A percentile compares a stretch with the other conserved stretches of the same genome.
Evolutionary conservation across 2,113 vertebrate species (phyloP).

Genomic region (Anguilla japonica): DNA sequence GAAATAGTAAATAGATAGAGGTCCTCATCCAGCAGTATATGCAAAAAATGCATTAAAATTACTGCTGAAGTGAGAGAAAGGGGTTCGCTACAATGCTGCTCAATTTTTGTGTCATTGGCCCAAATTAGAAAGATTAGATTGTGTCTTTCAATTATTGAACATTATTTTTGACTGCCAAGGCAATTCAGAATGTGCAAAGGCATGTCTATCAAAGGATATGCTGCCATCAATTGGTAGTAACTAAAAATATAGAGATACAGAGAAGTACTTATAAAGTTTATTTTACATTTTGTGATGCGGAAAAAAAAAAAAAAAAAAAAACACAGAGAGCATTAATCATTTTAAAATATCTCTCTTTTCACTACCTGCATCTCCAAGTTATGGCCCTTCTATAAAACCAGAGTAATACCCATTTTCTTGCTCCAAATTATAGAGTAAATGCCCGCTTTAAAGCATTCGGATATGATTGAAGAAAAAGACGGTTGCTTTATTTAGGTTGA

Average conservation of each 20-base stretch:
- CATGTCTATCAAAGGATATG: not conserved
- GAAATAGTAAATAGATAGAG: too few relatives aligned
- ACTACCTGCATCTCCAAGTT: not conserved
- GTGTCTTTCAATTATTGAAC: too few relatives aligned
- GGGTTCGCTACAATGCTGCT: too few relatives aligned
- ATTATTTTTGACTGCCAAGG: not conserved
- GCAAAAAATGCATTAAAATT: too few relatives aligned
- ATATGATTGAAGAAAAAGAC: not conserved
- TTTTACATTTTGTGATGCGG: not conserved
- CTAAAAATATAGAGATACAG: not conserved
- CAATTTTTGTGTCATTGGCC: too few relatives aligned
- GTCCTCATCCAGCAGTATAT: too few relatives aligned
- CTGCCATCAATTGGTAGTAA: not conserved
- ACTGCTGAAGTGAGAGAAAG: too few relatives aligned
- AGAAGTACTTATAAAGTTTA: not conserved
- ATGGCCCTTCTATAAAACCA: not conserved
- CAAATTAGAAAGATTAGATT: too few relatives aligned
- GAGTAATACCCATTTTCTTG: not conserved
- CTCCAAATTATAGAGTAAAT: not conserved
- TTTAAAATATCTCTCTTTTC: not conserved
- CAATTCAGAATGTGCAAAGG: not conserved
- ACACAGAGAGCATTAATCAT: not conserved
- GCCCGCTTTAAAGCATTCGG: not conserved
- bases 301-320: not conserved
- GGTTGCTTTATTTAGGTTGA: not conserved